phyloP scores from a whole-genome alignment of 1,140 invertebrate genomes.

The Dolichoris vasculosae region DNA sequence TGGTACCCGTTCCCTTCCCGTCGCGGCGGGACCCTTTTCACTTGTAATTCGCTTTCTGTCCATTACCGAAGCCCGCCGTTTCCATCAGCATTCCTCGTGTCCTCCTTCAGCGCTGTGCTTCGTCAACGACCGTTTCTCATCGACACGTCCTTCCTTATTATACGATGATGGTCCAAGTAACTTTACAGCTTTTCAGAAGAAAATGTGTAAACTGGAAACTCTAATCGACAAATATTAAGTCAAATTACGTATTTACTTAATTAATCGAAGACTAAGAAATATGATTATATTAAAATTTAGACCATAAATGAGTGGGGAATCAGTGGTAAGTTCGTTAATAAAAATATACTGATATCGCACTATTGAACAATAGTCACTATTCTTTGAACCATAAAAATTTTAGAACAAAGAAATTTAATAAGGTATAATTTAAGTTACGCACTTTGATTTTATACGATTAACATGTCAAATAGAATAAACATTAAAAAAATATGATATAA shows the following conservation, averaged over 20 bases:
- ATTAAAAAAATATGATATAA: too few relatives aligned
- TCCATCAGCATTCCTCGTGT: slow-evolving; percentile 16
- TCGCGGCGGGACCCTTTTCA: neutral
- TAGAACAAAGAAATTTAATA: too few relatives aligned
- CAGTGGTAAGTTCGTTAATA: too few relatives aligned
- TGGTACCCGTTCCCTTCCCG: neutral
- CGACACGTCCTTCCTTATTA: slow-evolving; percentile 17
- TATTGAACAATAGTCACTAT: too few relatives aligned
- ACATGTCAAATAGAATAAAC: too few relatives aligned
- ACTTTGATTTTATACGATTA: too few relatives aligned
- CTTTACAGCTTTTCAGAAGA: neutral
- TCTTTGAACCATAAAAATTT: too few relatives aligned
- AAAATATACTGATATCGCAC: too few relatives aligned
- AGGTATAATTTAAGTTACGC: too few relatives aligned
- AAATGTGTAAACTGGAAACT: neutral
- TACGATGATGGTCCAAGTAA: neutral
- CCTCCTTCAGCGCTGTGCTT: neutral
- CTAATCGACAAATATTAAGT: neutral
- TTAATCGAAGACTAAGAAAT: neutral
- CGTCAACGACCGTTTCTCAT: neutral
- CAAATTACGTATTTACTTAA: neutral
- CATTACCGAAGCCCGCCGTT: neutral
- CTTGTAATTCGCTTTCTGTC: slow-evolving; percentile 34
- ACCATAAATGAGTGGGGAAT: too few relatives aligned
- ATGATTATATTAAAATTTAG: too few relatives aligned